Percentiles rank a stretch among this genome's conserved stretches.
Evolutionary conservation across 2,888 invertebrate species (phyloP).

Genomic region (Geotrupes spiniger): DNA sequence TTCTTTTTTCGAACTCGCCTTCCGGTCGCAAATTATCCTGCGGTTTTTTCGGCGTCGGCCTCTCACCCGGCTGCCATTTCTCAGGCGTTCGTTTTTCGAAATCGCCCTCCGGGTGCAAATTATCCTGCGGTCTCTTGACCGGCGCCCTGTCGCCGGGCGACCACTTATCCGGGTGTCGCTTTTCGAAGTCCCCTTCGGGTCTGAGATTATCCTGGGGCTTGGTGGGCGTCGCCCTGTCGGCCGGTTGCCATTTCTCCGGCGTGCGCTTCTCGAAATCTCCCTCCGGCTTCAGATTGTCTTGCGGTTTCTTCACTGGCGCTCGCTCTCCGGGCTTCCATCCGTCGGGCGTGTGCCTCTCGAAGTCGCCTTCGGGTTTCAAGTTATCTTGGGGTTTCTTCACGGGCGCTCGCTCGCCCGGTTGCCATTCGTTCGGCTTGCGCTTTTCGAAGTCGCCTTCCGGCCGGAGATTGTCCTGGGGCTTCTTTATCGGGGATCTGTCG

Average conservation of each 20-base stretch:
- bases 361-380: slow-evolving; percentile 52
- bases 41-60: slow-evolving; percentile 45
- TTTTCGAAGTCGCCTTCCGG: slow-evolving; percentile 60
- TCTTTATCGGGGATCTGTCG: slow-evolving; percentile 55
- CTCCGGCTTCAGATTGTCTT: slow-evolving; percentile 52
- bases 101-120: slow-evolving; percentile 47
- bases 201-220: slow-evolving; percentile 48
- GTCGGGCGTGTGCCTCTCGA: slow-evolving; percentile 41
- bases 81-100: slow-evolving; percentile 40
- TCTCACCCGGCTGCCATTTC: slow-evolving; percentile 48
- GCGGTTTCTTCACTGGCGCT: slow-evolving; percentile 44
- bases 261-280: slow-evolving; percentile 51
- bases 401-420: slow-evolving; percentile 48
- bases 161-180: slow-evolving; percentile 49
- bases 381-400: slow-evolving; percentile 52
- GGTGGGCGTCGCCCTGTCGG: slow-evolving; percentile 47
- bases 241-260: slow-evolving; percentile 49
- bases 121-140: slow-evolving; percentile 48
- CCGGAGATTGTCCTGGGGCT: slow-evolving; percentile 50
- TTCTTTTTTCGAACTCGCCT: slow-evolving; percentile 46
- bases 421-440: slow-evolving; percentile 45
- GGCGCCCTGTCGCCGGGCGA: slow-evolving; percentile 47
- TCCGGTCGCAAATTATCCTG: slow-evolving; percentile 55
- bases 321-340: slow-evolving; percentile 50
- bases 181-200: slow-evolving; percentile 50